Conservation (phyloP, 2,888 invertebrate genomes). For the Sphaeridia pumilis region DNA sequence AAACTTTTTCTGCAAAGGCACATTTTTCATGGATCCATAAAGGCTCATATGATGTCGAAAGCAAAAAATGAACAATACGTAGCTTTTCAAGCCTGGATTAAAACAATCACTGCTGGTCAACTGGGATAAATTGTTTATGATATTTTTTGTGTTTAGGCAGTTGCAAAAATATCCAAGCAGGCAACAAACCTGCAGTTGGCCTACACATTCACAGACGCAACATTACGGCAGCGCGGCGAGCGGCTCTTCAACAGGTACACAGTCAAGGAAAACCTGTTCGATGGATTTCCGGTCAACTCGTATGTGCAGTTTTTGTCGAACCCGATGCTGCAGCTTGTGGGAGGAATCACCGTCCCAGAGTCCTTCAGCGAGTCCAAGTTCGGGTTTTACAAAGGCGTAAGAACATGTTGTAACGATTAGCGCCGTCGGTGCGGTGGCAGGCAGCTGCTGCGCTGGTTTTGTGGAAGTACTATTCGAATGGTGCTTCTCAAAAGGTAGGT, state of each 20-base stretch:
- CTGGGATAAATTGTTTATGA: no score
- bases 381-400: constrained; percentile 34
- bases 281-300: constrained; percentile 32
- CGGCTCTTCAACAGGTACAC: constrained; percentile 31
- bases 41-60: neutral
- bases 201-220: constrained; percentile 27
- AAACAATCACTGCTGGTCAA: no score
- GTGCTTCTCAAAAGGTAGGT: no score
- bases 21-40: neutral
- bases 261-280: constrained; percentile 33
- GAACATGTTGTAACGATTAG: constrained; percentile 1
- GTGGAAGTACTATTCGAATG: no score
- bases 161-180: constrained; percentile 16
- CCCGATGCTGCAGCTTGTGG: constrained; percentile 28
- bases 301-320: constrained; percentile 31
- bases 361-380: constrained; percentile 32
- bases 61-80: neutral
- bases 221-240: constrained; percentile 32
- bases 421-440: neutral
- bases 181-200: constrained; percentile 19
- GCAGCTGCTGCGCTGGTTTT: no score
- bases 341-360: constrained; percentile 27
- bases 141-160: neutral
- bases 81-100: neutral
- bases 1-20: no score